A percentile compares a stretch with the other conserved stretches of the same genome.
Evolutionary conservation across 2,113 vertebrate genomes (phyloP).

Genomic region (Paraplagusia blochii): DNA sequence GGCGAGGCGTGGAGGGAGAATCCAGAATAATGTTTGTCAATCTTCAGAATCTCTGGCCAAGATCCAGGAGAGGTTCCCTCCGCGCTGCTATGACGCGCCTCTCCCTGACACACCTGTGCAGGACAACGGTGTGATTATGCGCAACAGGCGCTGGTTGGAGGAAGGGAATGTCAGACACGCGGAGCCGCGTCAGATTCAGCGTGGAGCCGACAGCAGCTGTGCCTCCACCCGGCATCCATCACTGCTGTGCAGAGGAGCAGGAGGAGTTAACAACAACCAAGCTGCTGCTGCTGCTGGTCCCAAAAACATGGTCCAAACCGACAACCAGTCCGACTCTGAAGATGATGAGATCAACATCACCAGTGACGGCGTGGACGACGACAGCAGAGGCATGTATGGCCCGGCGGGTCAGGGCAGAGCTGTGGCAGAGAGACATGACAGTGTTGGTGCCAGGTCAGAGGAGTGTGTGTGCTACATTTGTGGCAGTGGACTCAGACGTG

Average conservation of each 20-base stretch:
- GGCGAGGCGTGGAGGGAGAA: constrained; percentile 56
- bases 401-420: constrained; percentile 15
- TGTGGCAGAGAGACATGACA: constrained; percentile 19
- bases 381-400: constrained; percentile 40
- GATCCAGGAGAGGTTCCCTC: constrained; percentile 66
- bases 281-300: constrained; percentile 23
- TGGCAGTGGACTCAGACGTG: constrained; percentile 71
- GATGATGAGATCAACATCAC: constrained; percentile 84
- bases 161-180: constrained; percentile 65
- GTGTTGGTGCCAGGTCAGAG: constrained; percentile 23
- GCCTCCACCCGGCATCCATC: constrained; percentile 52
- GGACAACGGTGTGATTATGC: constrained; percentile 73
- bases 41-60: constrained; percentile 57
- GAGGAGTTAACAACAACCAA: constrained; percentile 31
- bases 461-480: constrained; percentile 86
- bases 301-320: constrained; percentile 24
- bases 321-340: constrained; percentile 68
- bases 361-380: constrained; percentile 77
- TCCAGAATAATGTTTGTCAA: constrained; percentile 67
- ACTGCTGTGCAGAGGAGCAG: constrained; percentile 45
- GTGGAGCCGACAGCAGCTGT: constrained; percentile 60
- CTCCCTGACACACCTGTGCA: constrained; percentile 67
- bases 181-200: constrained; percentile 60
- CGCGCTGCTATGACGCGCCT: constrained; percentile 54
- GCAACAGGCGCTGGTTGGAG: constrained; percentile 71